Conservation (phyloP, 2,888 invertebrate species). For the Sericinus montela region DNA sequence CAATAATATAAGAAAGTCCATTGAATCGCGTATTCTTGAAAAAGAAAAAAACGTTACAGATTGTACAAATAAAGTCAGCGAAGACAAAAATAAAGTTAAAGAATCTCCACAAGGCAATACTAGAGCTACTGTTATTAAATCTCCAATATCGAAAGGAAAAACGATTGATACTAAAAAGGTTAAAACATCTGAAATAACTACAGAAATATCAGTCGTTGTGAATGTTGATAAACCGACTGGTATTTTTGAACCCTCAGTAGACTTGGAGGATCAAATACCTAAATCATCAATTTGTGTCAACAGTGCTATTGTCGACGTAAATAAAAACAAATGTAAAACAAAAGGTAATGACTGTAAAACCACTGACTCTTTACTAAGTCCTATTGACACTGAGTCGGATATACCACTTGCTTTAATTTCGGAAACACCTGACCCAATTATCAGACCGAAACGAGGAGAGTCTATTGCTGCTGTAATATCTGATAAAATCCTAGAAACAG, state of each 20-base stretch:
- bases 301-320: conserved; percentile 51
- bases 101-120: conserved; percentile 63
- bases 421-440: conserved; percentile 58
- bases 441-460: conserved; percentile 66
- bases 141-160: conserved; percentile 74
- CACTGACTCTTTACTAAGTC: conserved; percentile 42
- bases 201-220: conserved; percentile 53
- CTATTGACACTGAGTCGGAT: conserved; percentile 65
- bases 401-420: conserved; percentile 63
- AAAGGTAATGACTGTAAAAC: conserved; percentile 44
- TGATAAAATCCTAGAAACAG: conserved; percentile 70
- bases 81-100: conserved; percentile 56
- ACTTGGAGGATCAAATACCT: conserved; percentile 83
- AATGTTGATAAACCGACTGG: conserved; percentile 81
- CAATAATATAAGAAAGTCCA: conserved; percentile 72
- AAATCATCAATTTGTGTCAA: conserved; percentile 75
- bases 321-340: conserved; percentile 56
- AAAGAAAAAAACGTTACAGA: conserved; percentile 57
- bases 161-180: conserved; percentile 67
- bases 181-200: conserved; percentile 42
- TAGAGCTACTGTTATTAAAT: conserved; percentile 79
- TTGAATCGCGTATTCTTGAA: conserved; percentile 71
- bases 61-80: conserved; percentile 37
- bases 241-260: conserved; percentile 84
- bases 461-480: conserved; percentile 71